Conservation (phyloP, 2,113 vertebrate genomes). For the Aphyosemion australe region DNA sequence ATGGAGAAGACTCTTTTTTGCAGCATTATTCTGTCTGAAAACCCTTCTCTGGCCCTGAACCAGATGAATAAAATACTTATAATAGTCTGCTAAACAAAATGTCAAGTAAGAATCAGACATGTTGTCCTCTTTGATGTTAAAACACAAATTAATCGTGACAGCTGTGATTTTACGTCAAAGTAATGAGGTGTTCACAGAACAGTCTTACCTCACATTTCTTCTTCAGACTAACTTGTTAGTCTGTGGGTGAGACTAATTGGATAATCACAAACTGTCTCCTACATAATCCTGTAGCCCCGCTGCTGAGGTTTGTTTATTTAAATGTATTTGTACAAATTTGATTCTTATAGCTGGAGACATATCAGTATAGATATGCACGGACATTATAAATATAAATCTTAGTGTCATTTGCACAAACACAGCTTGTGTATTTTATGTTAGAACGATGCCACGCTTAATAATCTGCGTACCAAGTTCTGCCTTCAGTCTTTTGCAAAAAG, state of each 20-base stretch:
- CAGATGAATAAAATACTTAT: background rate
- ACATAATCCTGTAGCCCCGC: constrained; percentile 1
- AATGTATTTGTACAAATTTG: background rate
- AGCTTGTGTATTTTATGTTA: background rate
- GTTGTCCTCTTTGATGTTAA: constrained; percentile 1
- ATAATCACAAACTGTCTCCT: constrained; percentile 34
- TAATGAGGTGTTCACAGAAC: constrained; percentile 28
- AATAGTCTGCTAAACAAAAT: background rate
- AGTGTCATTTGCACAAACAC: background rate
- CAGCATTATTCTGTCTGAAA: background rate
- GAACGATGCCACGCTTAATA: constrained; percentile 14
- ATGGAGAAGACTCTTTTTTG: background rate
- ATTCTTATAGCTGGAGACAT: background rate
- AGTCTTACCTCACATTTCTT: constrained; percentile 13
- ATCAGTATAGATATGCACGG: background rate
- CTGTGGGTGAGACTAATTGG: constrained; percentile 42
- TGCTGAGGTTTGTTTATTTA: constrained; percentile 2
- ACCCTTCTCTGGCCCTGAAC: background rate
- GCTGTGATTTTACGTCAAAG: constrained; percentile 20
- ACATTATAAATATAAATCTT: background rate
- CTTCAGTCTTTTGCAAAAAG: constrained; percentile 40
- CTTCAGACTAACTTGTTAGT: constrained; percentile 23
- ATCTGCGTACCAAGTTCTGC: constrained; percentile 42
- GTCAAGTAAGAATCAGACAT: background rate
- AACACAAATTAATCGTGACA: constrained; percentile 2